phyloP scores from a whole-genome alignment of 1,140 invertebrate genomes.

The Parapsyche elsis region DNA sequence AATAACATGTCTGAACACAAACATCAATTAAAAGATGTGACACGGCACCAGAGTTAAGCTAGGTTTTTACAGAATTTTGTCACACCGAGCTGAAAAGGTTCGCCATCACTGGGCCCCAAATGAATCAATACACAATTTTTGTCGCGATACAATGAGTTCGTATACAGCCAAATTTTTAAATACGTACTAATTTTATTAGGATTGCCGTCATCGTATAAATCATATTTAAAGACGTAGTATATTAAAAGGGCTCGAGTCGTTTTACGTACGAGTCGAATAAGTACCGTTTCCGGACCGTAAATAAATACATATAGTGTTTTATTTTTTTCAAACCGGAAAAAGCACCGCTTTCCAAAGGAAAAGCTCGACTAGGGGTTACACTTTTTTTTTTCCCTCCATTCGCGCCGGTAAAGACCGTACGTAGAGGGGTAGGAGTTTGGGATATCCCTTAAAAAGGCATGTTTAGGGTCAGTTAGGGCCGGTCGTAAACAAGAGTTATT shows the following conservation, averaged over 20 bases:
- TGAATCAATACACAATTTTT: too few species aligned
- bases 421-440: neutral
- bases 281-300: neutral
- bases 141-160: too few species aligned
- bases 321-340: conserved; percentile 4
- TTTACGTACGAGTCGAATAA: neutral
- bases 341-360: neutral
- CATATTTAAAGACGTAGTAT: neutral
- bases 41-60: too few species aligned
- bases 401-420: neutral
- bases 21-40: too few species aligned
- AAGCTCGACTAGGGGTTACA: neutral
- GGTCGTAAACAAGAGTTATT: conserved; percentile 51
- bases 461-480: conserved; percentile 43
- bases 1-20: too few species aligned
- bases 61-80: too few species aligned
- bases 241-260: neutral
- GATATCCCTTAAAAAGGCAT: conserved; percentile 45
- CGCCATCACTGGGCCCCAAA: too few species aligned
- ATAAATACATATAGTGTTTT: neutral
- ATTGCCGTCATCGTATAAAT: neutral
- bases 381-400: neutral
- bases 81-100: too few species aligned
- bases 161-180: too few species aligned
- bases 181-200: too few species aligned